phyloP scores from a whole-genome alignment of 2,797 vertebrate genomes.

The Chloroceryle inda region DNA sequence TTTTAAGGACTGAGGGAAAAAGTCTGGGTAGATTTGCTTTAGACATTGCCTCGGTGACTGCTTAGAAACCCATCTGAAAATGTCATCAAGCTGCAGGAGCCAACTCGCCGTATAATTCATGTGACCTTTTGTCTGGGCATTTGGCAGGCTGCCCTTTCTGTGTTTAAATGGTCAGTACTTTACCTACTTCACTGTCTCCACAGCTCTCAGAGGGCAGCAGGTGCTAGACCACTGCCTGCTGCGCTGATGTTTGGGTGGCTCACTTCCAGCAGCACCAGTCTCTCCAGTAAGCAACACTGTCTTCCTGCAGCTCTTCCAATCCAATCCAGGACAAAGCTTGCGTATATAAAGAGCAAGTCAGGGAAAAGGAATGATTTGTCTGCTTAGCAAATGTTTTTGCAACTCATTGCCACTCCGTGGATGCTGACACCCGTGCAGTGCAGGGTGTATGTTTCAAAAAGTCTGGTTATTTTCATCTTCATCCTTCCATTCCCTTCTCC shows the following conservation, averaged over 20 bases:
- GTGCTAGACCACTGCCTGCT: not conserved
- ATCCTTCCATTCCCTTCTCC: not conserved
- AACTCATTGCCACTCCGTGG: not conserved
- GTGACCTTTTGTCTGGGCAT: not conserved
- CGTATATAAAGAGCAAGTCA: accelerated
- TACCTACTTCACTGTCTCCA: not conserved
- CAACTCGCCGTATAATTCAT: not conserved
- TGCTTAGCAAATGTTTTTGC: not conserved
- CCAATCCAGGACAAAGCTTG: not conserved
- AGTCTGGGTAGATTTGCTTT: not conserved
- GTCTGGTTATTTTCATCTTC: not conserved
- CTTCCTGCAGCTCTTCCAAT: not conserved
- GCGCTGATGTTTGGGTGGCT: accelerated
- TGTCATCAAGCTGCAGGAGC: not conserved
- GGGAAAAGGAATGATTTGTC: not conserved
- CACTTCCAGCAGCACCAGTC: not conserved
- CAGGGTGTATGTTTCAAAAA: not conserved
- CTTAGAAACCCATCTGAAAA: not conserved
- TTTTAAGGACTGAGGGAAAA: not conserved
- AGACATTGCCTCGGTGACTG: not conserved
- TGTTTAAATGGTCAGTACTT: not conserved
- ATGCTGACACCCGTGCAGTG: not conserved
- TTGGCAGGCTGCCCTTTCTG: not conserved
- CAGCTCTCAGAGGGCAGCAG: not conserved
- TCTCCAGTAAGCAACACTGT: accelerated